Evolutionary conservation across 1,140 invertebrate genomes (phyloP).

Genomic region (Panulirus ornatus): DNA sequence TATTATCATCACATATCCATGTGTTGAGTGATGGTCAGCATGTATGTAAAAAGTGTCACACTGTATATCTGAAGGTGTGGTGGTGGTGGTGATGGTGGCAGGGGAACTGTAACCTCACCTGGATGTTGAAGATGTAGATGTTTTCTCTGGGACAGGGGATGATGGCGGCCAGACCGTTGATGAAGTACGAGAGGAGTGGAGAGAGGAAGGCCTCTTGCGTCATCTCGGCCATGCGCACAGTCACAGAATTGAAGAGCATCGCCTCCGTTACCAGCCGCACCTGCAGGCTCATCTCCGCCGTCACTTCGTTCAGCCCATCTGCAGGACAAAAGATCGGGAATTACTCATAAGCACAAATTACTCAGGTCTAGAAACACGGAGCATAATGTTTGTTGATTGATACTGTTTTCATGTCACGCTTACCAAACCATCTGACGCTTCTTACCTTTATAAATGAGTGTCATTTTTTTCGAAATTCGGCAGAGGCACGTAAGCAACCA

Average conservation of each 20-base stretch:
- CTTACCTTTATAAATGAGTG: too few species aligned
- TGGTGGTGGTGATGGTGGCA: too few species aligned
- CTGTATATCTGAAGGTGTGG: too few species aligned
- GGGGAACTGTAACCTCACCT: conserved; percentile 80
- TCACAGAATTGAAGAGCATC: conserved; percentile 97
- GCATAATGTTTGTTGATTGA: too few species aligned
- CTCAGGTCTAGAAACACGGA: too few species aligned
- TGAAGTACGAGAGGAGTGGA: conserved; percentile 91
- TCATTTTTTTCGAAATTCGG: too few species aligned
- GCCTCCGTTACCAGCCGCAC: conserved; percentile 95
- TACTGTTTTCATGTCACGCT: too few species aligned
- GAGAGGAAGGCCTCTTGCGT: conserved; percentile 95
- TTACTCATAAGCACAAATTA: too few species aligned
- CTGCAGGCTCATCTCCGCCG: conserved; percentile 91
- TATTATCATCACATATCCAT: too few species aligned
- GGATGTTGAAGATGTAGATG: conserved; percentile 95
- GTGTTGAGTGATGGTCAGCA: too few species aligned
- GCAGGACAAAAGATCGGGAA: conserved; percentile 77
- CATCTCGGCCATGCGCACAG: conserved; percentile 95
- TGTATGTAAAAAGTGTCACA: not conserved
- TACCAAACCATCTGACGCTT: too few species aligned
- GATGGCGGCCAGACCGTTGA: conserved; percentile 94
- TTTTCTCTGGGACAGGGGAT: conserved; percentile 95
- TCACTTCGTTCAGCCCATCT: conserved; percentile 94
- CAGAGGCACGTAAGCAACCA: too few species aligned